phyloP scores from a whole-genome alignment of 1,140 invertebrate species.

The Oedothorax gibbosus region DNA sequence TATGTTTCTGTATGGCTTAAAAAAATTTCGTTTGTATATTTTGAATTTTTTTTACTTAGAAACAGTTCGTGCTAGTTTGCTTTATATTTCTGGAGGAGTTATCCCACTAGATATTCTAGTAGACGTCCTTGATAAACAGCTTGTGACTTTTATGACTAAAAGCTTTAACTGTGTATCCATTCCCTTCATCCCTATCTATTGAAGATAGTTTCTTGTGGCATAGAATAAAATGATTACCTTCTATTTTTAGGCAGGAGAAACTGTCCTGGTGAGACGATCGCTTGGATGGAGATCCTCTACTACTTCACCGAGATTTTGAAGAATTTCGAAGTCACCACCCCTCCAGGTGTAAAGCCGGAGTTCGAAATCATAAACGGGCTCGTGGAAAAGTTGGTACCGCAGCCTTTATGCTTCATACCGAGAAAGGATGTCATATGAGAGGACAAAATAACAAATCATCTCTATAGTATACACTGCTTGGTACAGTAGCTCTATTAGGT shows the following conservation, averaged over 20 bases:
- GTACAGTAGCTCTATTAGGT: too few species aligned
- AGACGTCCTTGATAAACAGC: constrained; percentile 26
- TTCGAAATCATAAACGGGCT: constrained; percentile 47
- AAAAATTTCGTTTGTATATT: too few species aligned
- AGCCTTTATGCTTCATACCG: constrained; percentile 34
- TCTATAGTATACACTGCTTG: too few species aligned
- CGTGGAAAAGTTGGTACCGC: constrained; percentile 20
- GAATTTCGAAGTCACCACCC: constrained; percentile 71
- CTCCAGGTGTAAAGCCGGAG: constrained; percentile 15
- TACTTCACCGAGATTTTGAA: constrained; percentile 84
- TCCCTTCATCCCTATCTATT: constrained; percentile 28
- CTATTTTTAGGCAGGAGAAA: constrained; percentile 76
- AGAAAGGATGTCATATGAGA: neutral
- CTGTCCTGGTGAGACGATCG: constrained; percentile 87
- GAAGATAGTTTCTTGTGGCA: constrained; percentile 46
- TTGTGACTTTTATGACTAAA: constrained; percentile 28
- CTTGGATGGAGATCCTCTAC: constrained; percentile 86
- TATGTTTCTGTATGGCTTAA: too few species aligned
- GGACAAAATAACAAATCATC: too few species aligned
- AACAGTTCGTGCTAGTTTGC: constrained; percentile 51
- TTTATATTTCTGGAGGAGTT: constrained; percentile 31
- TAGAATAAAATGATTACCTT: constrained; percentile 21
- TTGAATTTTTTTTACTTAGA: constrained; percentile 49
- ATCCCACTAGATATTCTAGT: constrained; percentile 58
- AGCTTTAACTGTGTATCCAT: constrained; percentile 42